Evolutionary conservation across 2,797 vertebrate genomes (phyloP).

Genomic region (Pipistrellus nathusii): DNA sequence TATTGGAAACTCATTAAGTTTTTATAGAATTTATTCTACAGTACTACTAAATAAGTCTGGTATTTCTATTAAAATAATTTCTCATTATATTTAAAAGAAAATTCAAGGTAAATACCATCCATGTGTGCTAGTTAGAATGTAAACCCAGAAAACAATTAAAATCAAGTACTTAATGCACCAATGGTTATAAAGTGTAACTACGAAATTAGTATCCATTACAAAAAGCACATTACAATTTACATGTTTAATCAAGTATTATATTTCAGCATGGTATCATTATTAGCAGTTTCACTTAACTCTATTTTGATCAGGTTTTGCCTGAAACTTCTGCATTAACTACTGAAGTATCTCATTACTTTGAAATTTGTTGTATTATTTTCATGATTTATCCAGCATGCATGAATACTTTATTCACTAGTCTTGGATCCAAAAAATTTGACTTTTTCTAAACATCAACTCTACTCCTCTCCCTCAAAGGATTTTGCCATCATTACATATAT

Average conservation of each 20-base stretch:
- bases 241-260: neutral
- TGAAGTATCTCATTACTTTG: neutral
- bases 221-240: neutral
- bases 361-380: neutral
- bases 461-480: neutral
- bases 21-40: neutral
- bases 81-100: neutral
- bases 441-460: neutral
- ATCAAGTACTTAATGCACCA: neutral
- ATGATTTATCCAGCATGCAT: neutral
- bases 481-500: neutral
- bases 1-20: neutral
- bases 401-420: neutral
- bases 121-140: neutral
- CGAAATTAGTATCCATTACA: neutral
- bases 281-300: neutral
- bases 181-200: neutral
- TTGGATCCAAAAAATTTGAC: neutral
- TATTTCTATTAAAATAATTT: neutral
- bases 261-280: neutral
- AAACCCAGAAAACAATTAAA: constrained; percentile 8
- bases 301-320: neutral
- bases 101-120: neutral
- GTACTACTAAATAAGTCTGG: neutral
- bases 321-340: neutral